phyloP scores from a whole-genome alignment of 2,113 vertebrate species.

The Hoplias malabaricus region DNA sequence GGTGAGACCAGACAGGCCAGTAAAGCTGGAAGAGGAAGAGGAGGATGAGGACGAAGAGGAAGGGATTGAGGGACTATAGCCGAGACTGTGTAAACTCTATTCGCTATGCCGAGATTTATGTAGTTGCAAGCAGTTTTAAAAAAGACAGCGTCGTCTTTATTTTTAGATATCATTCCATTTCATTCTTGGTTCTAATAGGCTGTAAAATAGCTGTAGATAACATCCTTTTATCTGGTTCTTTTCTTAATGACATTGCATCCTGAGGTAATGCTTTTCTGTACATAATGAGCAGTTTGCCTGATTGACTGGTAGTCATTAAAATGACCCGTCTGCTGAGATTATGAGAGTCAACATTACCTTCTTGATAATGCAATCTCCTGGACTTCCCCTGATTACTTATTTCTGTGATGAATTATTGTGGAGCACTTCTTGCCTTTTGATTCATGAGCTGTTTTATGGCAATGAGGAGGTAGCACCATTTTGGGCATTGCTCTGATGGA shows the following conservation, averaged over 20 bases:
- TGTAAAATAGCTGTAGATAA: constrained; percentile 47
- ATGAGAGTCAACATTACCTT: constrained; percentile 22
- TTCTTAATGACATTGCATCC: constrained; percentile 22
- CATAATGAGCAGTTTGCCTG: constrained; percentile 23
- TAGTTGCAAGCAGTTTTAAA: background rate
- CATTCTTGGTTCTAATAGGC: constrained; percentile 29
- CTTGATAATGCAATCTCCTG: constrained; percentile 25
- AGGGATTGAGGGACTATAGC: constrained; percentile 23
- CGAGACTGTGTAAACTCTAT: background rate
- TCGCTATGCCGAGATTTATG: constrained; percentile 13
- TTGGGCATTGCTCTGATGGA: constrained; percentile 52
- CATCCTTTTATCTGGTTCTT: constrained; percentile 20
- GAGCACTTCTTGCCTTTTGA: constrained; percentile 39
- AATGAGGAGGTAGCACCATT: constrained; percentile 41
- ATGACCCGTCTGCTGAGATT: constrained; percentile 36
- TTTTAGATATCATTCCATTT: constrained; percentile 1
- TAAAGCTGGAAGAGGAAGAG: constrained; percentile 18
- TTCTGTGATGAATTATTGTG: constrained; percentile 37
- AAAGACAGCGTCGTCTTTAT: background rate
- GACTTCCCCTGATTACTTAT: constrained; percentile 16
- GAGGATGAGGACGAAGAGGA: constrained; percentile 22
- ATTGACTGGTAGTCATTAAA: constrained; percentile 38
- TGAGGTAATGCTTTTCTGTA: background rate
- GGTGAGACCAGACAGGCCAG: constrained; percentile 67
- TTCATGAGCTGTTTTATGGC: constrained; percentile 49